phyloP scores from a whole-genome alignment of 2,113 vertebrate genomes.

The Cathartes aura region DNA sequence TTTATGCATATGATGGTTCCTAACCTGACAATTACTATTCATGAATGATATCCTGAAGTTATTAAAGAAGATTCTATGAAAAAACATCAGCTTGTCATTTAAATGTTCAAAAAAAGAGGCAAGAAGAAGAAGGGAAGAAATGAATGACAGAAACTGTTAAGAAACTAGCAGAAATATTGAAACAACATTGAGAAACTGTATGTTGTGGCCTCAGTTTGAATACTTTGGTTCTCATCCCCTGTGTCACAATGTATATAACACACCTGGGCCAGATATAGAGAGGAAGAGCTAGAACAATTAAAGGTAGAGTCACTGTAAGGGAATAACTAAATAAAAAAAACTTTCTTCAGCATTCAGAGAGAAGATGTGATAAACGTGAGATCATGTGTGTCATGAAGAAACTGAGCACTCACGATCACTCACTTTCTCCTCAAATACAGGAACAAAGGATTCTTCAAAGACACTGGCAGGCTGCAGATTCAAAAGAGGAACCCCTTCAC shows the following conservation, averaged over 20 bases:
- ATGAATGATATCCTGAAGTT: not conserved
- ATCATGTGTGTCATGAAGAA: not conserved
- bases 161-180: not conserved
- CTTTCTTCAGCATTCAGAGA: not conserved
- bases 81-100: not conserved
- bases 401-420: accelerated
- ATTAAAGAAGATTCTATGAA: not conserved
- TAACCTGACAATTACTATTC: not conserved
- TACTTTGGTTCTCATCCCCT: not conserved
- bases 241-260: not conserved
- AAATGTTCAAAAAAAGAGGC: not conserved
- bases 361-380: not conserved
- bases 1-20: not conserved
- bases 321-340: not conserved
- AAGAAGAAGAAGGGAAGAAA: not conserved
- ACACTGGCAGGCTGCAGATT: not conserved
- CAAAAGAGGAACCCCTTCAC: not conserved
- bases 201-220: not conserved
- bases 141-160: not conserved
- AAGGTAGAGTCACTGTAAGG: not conserved
- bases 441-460: not conserved
- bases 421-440: not conserved
- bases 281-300: not conserved
- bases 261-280: not conserved
- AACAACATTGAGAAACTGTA: not conserved